phyloP scores from a whole-genome alignment of 2,113 vertebrate species.

The Ancistrus triradiatus region DNA sequence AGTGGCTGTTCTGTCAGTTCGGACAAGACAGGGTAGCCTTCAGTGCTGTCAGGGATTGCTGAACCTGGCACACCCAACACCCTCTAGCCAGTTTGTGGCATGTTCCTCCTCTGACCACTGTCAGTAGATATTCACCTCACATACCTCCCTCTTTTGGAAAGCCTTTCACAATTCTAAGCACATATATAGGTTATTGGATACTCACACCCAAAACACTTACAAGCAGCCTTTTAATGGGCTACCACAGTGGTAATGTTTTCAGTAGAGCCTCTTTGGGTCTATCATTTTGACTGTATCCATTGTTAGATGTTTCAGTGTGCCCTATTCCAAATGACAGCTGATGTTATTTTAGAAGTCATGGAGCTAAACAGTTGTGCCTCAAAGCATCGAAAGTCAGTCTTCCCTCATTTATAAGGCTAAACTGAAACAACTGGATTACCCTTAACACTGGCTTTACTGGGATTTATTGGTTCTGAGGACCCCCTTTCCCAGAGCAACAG shows the following conservation, averaged over 20 bases:
- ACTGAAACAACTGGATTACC: background rate
- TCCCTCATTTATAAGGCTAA: background rate
- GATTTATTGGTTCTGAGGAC: too few species aligned
- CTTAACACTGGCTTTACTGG: too few species aligned
- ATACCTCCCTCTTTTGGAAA: too few species aligned
- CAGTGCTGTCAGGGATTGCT: too few species aligned
- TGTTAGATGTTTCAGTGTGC: constrained; percentile 21
- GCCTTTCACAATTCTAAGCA: background rate
- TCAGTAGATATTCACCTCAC: too few species aligned
- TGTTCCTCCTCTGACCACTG: too few species aligned
- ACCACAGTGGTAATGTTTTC: constrained; percentile 16
- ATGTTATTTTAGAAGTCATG: constrained; percentile 26
- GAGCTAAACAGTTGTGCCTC: constrained; percentile 15
- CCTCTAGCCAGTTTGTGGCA: too few species aligned
- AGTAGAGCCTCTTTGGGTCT: constrained; percentile 20
- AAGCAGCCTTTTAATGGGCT: constrained; percentile 13
- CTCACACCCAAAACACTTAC: background rate
- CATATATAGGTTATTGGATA: background rate
- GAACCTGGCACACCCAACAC: too few species aligned
- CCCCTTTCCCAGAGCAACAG: too few species aligned
- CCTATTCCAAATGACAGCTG: constrained; percentile 39
- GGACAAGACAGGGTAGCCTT: too few species aligned
- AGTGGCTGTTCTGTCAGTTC: too few species aligned
- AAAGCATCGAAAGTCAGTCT: constrained; percentile 23
- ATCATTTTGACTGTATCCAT: constrained; percentile 37